Evolutionary conservation across 2,797 vertebrate genomes (phyloP).

Genomic region (Spheniscus humboldti): DNA sequence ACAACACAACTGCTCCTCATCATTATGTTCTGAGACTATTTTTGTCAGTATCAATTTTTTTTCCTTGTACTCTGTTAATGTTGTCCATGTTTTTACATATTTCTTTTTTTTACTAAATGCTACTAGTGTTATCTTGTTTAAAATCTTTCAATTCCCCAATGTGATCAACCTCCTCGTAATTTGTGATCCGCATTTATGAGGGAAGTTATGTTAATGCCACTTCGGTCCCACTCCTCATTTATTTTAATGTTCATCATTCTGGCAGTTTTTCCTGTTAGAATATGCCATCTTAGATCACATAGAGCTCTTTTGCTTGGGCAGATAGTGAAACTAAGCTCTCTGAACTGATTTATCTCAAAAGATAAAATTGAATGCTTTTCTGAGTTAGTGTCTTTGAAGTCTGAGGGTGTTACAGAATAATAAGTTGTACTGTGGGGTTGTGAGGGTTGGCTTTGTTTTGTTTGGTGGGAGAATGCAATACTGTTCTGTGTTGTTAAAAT

Average conservation of each 20-base stretch:
- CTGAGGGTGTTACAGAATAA: not conserved
- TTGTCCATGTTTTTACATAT: not conserved
- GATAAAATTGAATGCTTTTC: not conserved
- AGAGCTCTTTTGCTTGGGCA: not conserved
- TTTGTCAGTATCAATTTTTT: not conserved
- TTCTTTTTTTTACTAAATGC: not conserved
- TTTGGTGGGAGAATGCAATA: not conserved
- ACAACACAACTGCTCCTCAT: not conserved
- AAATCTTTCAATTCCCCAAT: not conserved
- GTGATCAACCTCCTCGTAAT: not conserved
- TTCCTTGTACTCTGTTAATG: not conserved
- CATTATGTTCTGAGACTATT: not conserved
- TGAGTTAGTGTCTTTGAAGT: not conserved
- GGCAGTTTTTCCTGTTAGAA: not conserved
- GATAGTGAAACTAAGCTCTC: not conserved
- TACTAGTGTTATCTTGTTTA: not conserved
- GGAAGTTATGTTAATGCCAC: not conserved
- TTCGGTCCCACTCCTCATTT: not conserved
- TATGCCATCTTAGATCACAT: not conserved
- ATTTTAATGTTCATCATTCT: not conserved
- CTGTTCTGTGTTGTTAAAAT: not conserved
- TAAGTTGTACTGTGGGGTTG: fast-evolving
- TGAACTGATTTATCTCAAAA: not conserved
- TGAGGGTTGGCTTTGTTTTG: not conserved
- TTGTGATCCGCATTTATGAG: not conserved